Evolutionary conservation across 2,797 vertebrate genomes (phyloP), one percentile per base, ranked within the genome.

Genomic region (Hafferia zeledoni): DNA sequence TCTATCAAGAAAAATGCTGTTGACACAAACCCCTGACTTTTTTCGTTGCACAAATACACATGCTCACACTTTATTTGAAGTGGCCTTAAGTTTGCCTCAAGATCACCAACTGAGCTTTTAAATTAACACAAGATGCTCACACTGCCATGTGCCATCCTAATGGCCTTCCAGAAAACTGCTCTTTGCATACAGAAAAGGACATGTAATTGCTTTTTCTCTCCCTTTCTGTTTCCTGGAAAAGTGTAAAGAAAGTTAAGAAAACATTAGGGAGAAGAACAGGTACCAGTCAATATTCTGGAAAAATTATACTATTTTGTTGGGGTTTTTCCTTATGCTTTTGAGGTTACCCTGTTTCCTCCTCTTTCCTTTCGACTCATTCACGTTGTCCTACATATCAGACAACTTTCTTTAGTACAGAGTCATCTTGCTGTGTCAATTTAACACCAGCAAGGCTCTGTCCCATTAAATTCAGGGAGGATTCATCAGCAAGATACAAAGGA

Each of bases 71-170:
- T 92, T 74, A 68, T 93, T 75, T 50, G 19, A 33, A 93, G 67
- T 68, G 49, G n/a, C 50, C 83, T 75, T 79, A 90, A 89, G 67
- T 80, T 87, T 82, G 59, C 50, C 75, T 94, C 2, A 0, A 72
- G 86, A 93, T 94, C 69, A 87, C 87, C 89, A 79, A 2, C 74
- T 59, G 94, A 87, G 94, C 64, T 94, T 96, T 94, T 81, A 96
- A 87, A 95, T 94, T 94, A 94, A 90, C 63, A 65, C 31, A 77
- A 69, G 64, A 39, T 80, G n/a, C 39, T 91, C 53, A 84, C 30
- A 75, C 44, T 13, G 13, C 37, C 50, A 24, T 49, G 37, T 7
- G 52, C n/a, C 20, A 43, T 77, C 60, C 46, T 50, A 60, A 80
- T 39, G 33, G 28, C 47, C 50, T 95, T 81, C 56, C 50, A 90